Evolutionary conservation across 2,113 vertebrate genomes (phyloP).

Genomic region (Boulengeromyrus knoepffleri): DNA sequence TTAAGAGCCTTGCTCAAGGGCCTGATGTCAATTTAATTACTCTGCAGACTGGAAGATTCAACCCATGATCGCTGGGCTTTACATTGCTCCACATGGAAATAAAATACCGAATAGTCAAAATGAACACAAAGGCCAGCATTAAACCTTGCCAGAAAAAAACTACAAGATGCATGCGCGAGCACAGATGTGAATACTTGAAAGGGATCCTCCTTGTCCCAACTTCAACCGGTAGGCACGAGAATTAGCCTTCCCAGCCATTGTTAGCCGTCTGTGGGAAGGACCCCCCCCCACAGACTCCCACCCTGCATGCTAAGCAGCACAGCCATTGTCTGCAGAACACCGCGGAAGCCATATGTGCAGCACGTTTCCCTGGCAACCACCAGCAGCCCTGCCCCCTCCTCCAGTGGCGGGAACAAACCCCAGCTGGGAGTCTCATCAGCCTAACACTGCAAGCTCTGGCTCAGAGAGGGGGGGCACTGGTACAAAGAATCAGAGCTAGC

Average conservation of each 20-base stretch:
- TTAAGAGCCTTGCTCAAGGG: neutral
- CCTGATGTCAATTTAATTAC: neutral
- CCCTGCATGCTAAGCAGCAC: constrained; percentile 68
- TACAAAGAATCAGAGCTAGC: neutral
- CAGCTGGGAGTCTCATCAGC: constrained; percentile 16
- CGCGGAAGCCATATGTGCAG: constrained; percentile 56
- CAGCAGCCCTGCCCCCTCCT: constrained; percentile 29
- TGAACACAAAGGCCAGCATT: neutral
- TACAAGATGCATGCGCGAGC: neutral
- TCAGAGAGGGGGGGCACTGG: neutral
- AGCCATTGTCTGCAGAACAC: constrained; percentile 61
- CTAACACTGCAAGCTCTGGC: neutral
- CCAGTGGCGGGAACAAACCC: constrained; percentile 3
- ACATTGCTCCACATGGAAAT: neutral
- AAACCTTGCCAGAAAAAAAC: neutral
- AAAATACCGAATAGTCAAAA: neutral
- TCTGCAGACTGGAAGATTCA: neutral
- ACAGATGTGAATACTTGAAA: neutral
- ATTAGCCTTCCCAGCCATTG: constrained; percentile 43
- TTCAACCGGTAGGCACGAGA: neutral
- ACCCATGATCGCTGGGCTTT: neutral
- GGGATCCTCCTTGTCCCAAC: neutral
- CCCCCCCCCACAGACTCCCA: constrained; percentile 55
- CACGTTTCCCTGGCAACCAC: constrained; percentile 58
- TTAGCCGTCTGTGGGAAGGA: constrained; percentile 65